These are phyloP conservation scores for Ecdyonurus torrentis DNA, from an alignment of 2,888 invertebrate genomes.

Conservation along the genomic window DNA sequence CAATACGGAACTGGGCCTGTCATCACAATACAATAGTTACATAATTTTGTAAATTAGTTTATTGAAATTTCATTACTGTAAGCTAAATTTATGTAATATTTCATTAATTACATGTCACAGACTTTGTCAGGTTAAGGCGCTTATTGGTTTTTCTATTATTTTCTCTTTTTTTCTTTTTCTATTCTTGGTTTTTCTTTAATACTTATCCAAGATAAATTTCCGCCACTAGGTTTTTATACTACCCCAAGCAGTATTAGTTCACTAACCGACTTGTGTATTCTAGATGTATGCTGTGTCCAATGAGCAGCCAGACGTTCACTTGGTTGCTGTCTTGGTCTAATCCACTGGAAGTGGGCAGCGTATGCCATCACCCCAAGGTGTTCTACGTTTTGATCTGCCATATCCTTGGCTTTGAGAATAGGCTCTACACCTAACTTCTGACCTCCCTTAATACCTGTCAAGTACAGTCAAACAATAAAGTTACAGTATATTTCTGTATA, in stretches of 20 bases:
- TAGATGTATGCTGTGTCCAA: constrained; percentile 65
- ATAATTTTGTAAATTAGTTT: too few species aligned
- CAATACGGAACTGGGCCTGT: constrained; percentile 51
- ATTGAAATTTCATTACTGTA: too few species aligned
- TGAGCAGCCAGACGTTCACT: constrained; percentile 67
- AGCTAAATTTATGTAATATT: too few species aligned
- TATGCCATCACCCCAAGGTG: constrained; percentile 97
- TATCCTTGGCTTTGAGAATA: constrained; percentile 78
- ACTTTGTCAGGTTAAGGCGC: too few species aligned
- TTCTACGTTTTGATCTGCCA: constrained; percentile 88
- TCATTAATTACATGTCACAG: too few species aligned
- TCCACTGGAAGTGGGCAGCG: constrained; percentile 80
- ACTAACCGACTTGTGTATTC: constrained; percentile 68
- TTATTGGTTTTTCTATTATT: too few species aligned
- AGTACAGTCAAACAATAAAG: background rate
- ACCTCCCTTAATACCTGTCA: constrained; percentile 39
- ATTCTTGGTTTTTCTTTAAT: too few species aligned
- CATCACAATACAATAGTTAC: too few species aligned
- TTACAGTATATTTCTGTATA: background rate
- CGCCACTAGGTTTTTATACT: too few species aligned
- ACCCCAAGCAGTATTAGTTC: too few species aligned
- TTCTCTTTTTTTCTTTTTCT: too few species aligned
- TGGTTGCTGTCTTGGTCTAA: constrained; percentile 66
- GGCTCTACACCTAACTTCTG: constrained; percentile 66
- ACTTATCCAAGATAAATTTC: too few species aligned